phyloP scores from a whole-genome alignment of 2,113 vertebrate genomes.

The human (Homo sapiens) region GRCh38 chr9:124776501-124777000 shows the following conservation, averaged over 20 bases:
- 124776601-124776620: no score
- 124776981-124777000: constrained; percentile 5
- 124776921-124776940: not conserved
- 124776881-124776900: not conserved
- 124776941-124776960: not conserved
- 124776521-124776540: no score
- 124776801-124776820: not conserved
- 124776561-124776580: no score
- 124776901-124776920: not conserved
- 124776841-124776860: not conserved
- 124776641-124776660: not conserved
- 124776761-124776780: not conserved
- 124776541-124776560: no score
- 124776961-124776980: constrained; percentile 9
- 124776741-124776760: not conserved
- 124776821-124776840: not conserved
- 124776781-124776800: not conserved
- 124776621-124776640: no score
- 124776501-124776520: no score
- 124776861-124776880: not conserved
- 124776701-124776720: not conserved
- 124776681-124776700: not conserved
- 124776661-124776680: not conserved
- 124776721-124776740: not conserved
- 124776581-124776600: no score